Percentiles rank a stretch among this genome's conserved stretches.
Conservation (phyloP, 2,113 vertebrate genomes). For the Hippotragus niger region DNA sequence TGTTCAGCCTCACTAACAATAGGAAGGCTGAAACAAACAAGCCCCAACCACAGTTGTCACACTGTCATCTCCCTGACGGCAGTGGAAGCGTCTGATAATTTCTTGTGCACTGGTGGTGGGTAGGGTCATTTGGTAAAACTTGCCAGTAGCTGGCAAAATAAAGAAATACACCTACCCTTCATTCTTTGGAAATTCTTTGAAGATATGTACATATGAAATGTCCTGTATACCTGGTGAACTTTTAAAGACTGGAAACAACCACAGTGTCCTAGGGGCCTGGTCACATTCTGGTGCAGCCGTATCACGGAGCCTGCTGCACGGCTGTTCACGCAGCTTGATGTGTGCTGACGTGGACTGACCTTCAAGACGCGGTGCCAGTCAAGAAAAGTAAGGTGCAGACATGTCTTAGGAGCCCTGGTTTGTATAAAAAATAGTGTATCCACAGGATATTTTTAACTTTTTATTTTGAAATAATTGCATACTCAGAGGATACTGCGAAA, state of each 20-base stretch:
- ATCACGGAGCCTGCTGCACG: fast-evolving
- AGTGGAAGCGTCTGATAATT: neutral
- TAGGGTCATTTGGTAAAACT: neutral
- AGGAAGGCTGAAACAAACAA: neutral
- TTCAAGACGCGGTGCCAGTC: neutral
- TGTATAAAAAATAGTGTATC: neutral
- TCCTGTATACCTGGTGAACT: neutral
- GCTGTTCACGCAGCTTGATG: neutral
- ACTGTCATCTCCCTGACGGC: neutral
- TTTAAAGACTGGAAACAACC: neutral
- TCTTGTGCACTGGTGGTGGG: too few species aligned
- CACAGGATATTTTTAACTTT: neutral
- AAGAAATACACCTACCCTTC: neutral
- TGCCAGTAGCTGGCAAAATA: neutral
- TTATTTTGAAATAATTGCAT: neutral
- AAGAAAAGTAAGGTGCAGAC: neutral
- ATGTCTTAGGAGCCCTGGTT: neutral
- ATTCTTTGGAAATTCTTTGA: neutral
- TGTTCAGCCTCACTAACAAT: neutral
- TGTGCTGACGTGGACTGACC: neutral
- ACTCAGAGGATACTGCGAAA: neutral
- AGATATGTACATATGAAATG: neutral
- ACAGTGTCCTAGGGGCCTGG: neutral
- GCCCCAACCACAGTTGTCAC: too few species aligned
- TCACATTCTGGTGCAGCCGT: fast-evolving